Base-by-base conservation (phyloP, 2,888 invertebrate species). In the Eucera pruinosa region DNA sequence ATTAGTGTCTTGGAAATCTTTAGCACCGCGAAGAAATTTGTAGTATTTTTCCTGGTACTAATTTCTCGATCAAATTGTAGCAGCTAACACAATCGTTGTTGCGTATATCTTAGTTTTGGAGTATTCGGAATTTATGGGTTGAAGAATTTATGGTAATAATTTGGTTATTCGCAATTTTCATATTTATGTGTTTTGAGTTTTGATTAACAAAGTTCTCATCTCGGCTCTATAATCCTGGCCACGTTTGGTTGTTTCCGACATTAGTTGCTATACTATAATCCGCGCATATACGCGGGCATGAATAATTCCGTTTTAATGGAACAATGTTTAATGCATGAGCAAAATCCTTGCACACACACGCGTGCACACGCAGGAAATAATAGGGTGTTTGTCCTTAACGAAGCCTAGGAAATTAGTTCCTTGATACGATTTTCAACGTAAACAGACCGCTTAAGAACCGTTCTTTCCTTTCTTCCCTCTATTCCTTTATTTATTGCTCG, bases 231-330 rank as follows among this genome's bases (percentile, higher is more conserved):
- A 23, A 33, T 20, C 25, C 30, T 4, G 13, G 18, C 2, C n/a
- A 9, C 39, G n/a, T 39, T n/a, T 11, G 11, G 39, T n/a, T 25
- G 39, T 25, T 41, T 57, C 57, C 13, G 33, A 36, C 15, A 36
- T 36, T 55, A 36, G 36, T 36, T 18, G 57, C 33, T 23, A 62
- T 48, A 13, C 33, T n/a, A 36, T 27, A 25, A 47, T 23, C 33
- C 47, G 61, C 61, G 25, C 33, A 15, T 23, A 33, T 50, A 50
- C 62, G 25, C 48, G 48, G 45, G 27, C 70, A 72, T 72, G 72
- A 72, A 72, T 70, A 72, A 72, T 72, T 72, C 72, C 60, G 54
- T 47, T 20, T 47, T 36, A 60, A 60, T 45, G 43, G 20, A 57
- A 50, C 20, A 25, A 58, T 33, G 47, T 52, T 74, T 58, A 50